Evolutionary conservation across 2,113 vertebrate species (phyloP), one percentile per base, ranked within the genome.

Genomic region (Dasypus novemcinctus): DNA sequence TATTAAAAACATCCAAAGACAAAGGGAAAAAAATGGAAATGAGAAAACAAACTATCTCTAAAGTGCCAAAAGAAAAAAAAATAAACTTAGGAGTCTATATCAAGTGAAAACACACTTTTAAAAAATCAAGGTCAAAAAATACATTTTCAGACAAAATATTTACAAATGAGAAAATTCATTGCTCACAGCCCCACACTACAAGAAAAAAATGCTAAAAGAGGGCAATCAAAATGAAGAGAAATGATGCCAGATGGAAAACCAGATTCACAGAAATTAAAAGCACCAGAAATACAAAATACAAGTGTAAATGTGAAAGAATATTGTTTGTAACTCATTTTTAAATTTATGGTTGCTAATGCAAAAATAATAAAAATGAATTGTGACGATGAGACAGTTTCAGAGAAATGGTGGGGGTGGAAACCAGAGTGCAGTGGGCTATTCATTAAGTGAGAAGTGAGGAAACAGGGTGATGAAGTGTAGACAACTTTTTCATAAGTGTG

Each of bases 381-480:
- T 69, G 46, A 49, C 8, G 66, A 83, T 92, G 46, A 92, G 80
- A 75, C 71, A 43, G 81, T 93, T 97, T 96, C 95, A 69, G 76
- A 95, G 96, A 97, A 95, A 75, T 41, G 46, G 61, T 52, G 72
- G 59, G 74, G 74, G 94, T 90, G 71, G 92, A 87, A 92, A 68
- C 71, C 72, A 59, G 78, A 74, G 63, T 87, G 87, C 81, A 41
- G 31, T 41, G 54, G 59, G 17, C 61, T 66, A 36, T 95, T 72
- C 52, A 21, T 84, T 57, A 84, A 84, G 15, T 87, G 68, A 91
- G 91, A 95, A 96, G 66, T 92, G 88, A 92, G 93, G 94, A 92
- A 95, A 75, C 52, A 46, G 76, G 57, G 23, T 71, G 18, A 46
- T 43, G 72, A 63, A 83, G 57, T 41, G n/a, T 36, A 84, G 64